Conservation (phyloP, 2,888 invertebrate genomes). For the Leistus spinibarbis region DNA sequence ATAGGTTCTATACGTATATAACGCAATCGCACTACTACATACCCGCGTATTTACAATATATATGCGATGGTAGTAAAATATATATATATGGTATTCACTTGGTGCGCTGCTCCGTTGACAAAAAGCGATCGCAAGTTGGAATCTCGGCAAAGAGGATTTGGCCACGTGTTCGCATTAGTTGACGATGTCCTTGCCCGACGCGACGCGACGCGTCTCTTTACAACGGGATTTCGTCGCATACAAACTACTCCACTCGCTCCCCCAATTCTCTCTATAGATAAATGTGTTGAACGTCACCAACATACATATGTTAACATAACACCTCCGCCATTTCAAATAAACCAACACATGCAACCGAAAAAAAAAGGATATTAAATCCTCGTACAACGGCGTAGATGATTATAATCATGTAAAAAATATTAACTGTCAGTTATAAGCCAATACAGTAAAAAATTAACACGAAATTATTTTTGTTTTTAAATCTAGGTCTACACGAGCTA, state of each 20-base stretch:
- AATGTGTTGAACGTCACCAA: background rate
- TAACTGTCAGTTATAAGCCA: no score
- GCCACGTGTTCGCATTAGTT: background rate
- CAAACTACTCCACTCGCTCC: background rate
- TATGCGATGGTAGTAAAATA: background rate
- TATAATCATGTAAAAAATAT: no score
- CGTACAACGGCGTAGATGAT: background rate
- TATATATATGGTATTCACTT: background rate
- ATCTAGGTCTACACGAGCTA: no score
- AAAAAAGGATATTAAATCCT: background rate
- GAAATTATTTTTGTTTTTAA: no score
- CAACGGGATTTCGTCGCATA: background rate
- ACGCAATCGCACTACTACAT: background rate
- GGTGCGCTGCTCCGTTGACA: background rate
- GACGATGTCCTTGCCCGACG: background rate
- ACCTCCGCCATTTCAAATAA: background rate
- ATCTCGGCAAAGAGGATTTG: slow-evolving; percentile 8
- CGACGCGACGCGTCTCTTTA: background rate
- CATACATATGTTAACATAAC: background rate
- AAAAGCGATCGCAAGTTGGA: slow-evolving; percentile 1
- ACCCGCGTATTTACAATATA: no score
- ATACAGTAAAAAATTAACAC: no score
- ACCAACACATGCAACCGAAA: background rate
- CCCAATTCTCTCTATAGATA: background rate
- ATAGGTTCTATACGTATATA: background rate